phyloP scores from a whole-genome alignment of 2,888 invertebrate genomes.

The Perizoma affinitatum region DNA sequence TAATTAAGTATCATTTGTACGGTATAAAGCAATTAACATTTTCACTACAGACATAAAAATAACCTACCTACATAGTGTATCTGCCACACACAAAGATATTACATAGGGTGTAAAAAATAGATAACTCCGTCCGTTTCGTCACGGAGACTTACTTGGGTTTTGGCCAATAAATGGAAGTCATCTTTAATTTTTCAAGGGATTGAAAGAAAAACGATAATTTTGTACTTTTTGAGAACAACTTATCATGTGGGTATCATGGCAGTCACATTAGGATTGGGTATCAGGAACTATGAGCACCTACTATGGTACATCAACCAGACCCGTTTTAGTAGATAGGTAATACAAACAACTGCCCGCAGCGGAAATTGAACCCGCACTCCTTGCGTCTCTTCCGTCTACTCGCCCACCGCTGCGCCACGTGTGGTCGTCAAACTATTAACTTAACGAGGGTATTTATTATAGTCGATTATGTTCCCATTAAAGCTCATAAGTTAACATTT shows the following conservation, averaged over 20 bases:
- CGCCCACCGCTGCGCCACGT: no score
- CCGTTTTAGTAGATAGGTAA: no score
- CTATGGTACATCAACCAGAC: no score
- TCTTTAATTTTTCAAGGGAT: slow-evolving; percentile 4
- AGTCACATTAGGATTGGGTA: no score
- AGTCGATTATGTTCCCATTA: slow-evolving; percentile 27
- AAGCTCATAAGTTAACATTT: slow-evolving; percentile 31
- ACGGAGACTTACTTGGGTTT: neutral
- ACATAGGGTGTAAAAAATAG: slow-evolving; percentile 30
- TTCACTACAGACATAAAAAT: slow-evolving; percentile 10
- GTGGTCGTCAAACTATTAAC: slow-evolving; percentile 2
- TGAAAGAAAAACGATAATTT: slow-evolving; percentile 5
- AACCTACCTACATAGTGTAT: slow-evolving; percentile 8
- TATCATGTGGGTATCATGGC: neutral
- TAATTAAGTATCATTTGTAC: slow-evolving; percentile 20
- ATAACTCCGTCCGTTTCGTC: slow-evolving; percentile 9
- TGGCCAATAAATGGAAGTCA: neutral
- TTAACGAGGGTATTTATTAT: slow-evolving; percentile 15
- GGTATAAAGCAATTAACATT: slow-evolving; percentile 16
- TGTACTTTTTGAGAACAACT: slow-evolving; percentile 11
- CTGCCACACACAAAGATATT: slow-evolving; percentile 4
- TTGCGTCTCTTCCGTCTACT: no score
- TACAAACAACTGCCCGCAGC: no score
- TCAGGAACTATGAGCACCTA: no score
- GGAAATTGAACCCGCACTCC: no score